A percentile compares a stretch with the other conserved stretches of the same genome.
Evolutionary conservation across 2,888 invertebrate genomes (phyloP).

Genomic region (Tetramorium bicarinatum): DNA sequence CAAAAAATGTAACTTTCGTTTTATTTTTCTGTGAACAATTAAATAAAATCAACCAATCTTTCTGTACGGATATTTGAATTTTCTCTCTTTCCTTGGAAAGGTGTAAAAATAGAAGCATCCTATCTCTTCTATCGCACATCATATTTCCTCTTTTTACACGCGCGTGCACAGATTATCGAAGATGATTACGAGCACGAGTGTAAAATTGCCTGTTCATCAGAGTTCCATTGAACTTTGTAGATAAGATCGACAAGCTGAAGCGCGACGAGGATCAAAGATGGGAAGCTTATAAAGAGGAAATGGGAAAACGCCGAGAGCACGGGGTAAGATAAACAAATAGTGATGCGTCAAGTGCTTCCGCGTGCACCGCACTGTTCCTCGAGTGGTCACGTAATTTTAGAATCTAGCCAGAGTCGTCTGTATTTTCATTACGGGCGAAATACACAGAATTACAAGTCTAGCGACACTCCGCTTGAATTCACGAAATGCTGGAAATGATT

Average conservation of each 20-base stretch:
- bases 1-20: neutral
- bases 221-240: conserved; percentile 22
- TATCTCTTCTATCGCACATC: neutral
- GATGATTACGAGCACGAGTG: neutral
- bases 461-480: neutral
- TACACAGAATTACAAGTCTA: neutral
- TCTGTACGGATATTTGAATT: neutral
- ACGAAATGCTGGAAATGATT: neutral
- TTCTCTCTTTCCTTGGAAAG: neutral
- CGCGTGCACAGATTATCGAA: conserved; percentile 7
- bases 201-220: neutral
- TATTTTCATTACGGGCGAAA: conserved; percentile 74
- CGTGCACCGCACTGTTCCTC: conserved; percentile 46
- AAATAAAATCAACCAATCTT: neutral
- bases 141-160: conserved; percentile 3
- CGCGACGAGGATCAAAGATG: conserved; percentile 31
- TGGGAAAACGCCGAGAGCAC: conserved; percentile 5
- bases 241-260: neutral
- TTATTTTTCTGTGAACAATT: neutral
- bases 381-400: conserved; percentile 76
- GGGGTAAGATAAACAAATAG: conserved; percentile 32
- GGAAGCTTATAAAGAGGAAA: conserved; percentile 28
- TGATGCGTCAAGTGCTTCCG: conserved; percentile 5
- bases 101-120: neutral
- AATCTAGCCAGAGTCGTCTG: conserved; percentile 77